Base-by-base conservation (phyloP, 2,888 invertebrate genomes). In the Himalopsyche anomala region DNA sequence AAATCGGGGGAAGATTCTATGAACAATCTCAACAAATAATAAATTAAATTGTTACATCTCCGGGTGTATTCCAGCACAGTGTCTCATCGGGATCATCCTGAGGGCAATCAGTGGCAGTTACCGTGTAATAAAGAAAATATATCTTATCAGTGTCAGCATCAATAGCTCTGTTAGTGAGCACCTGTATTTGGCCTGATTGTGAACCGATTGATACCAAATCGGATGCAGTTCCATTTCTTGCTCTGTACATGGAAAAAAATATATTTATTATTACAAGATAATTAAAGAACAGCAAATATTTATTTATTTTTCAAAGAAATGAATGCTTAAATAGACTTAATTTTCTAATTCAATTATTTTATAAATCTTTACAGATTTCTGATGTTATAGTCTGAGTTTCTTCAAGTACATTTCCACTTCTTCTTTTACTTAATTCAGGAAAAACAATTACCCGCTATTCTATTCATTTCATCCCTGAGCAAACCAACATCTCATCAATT, bases 121-220 rank as follows among this genome's bases (percentile, higher is more conserved):
- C 92, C 0, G 91, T 92, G 90, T 95, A 95, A 90, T 92, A 91
- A 36, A 95, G 91, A 89, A 91, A 87, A 87, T 92, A 90, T 0
- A 93, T 91, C 8, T 91, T 91, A 36, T 80, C 94, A 2, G 89
- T 89, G 89, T 95, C 95, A 0, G 95, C 95, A 89, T 95, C 94
- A 85, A 95, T 95, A 0, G 90, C 91, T 1, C 90, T 90, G 79
- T 91, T 88, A 4, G 89, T 89, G 55, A 91, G 90, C 3, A 95
- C 94, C 8, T 91, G 91, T 17, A 95, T 91, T 89, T 94, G 92
- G 5, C 95, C 95, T 0, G 92, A 92, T 69, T 89, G 88, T 83
- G 90, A 89, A 90, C 94, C 91, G 45, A 95, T 94, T 83, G 90
- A 89, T 4, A 95, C 91, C 86, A 94, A 91, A 69, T 91, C 91